These are phyloP conservation scores for Epinephelus cyanopodus DNA, from an alignment of 2,113 vertebrate genomes.

Conservation along the genomic window DNA sequence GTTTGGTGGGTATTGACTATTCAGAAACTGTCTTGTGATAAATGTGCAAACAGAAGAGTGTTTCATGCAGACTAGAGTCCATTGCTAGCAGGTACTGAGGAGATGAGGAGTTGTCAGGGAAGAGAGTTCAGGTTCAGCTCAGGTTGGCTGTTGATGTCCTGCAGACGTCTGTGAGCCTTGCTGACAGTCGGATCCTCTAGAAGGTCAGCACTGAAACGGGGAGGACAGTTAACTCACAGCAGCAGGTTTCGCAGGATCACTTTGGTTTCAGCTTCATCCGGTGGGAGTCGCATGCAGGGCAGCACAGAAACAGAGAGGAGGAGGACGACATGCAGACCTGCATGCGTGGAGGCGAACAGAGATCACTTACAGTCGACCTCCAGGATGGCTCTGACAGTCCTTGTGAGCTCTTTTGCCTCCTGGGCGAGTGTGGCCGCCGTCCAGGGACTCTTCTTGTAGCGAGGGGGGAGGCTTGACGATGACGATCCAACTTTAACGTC, in stretches of 20 bases:
- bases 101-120: conserved; percentile 26
- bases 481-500: conserved; percentile 75
- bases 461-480: conserved; percentile 70
- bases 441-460: conserved; percentile 79
- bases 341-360: conserved; percentile 2
- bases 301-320: conserved; percentile 28
- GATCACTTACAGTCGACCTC: conserved; percentile 92
- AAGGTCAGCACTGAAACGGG: conserved; percentile 75
- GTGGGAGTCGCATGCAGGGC: conserved; percentile 50
- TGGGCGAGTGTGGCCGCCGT: conserved; percentile 82
- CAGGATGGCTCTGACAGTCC: conserved; percentile 88
- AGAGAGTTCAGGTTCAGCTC: not conserved
- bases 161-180: conserved; percentile 9
- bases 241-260: conserved; percentile 9
- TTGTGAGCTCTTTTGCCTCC: conserved; percentile 90
- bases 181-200: conserved; percentile 50
- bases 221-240: conserved; percentile 59
- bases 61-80: conserved; percentile 61
- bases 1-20: not conserved
- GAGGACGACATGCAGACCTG: conserved; percentile 43
- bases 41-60: not conserved
- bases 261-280: conserved; percentile 27
- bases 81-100: conserved; percentile 23
- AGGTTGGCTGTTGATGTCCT: not conserved
- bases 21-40: not conserved